phyloP scores from a whole-genome alignment of 1,140 invertebrate species.

The Eupristina koningsbergeri region DNA sequence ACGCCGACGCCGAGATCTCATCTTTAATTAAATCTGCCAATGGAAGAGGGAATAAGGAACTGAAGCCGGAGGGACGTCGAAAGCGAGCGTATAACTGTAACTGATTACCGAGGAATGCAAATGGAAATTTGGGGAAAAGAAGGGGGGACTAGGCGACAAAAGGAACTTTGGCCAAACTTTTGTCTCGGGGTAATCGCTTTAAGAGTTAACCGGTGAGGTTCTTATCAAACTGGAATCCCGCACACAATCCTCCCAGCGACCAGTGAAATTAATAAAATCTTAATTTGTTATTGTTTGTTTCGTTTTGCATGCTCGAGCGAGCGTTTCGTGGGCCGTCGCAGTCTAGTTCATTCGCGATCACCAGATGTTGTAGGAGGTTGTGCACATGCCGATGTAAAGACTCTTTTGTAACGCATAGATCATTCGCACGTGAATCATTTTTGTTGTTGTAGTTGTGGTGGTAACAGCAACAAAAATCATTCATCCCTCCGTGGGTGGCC shows the following conservation, averaged over 20 bases:
- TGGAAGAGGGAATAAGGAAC: slow-evolving; percentile 40
- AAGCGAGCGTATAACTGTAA: slow-evolving; percentile 12
- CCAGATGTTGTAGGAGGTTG: neutral
- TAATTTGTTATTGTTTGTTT: neutral
- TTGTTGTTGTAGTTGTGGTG: too few relatives aligned
- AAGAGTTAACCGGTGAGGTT: neutral
- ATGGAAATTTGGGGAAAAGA: neutral
- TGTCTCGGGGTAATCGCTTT: neutral
- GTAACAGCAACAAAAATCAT: too few relatives aligned
- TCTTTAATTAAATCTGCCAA: slow-evolving; percentile 62
- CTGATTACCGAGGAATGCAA: slow-evolving; percentile 25
- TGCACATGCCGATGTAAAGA: neutral
- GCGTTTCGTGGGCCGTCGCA: neutral
- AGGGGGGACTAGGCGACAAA: neutral
- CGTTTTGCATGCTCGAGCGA: neutral
- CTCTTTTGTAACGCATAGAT: neutral
- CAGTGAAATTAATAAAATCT: neutral
- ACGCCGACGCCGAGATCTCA: slow-evolving; percentile 60
- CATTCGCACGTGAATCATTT: too few relatives aligned
- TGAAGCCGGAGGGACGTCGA: neutral
- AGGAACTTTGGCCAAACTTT: neutral
- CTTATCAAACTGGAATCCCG: neutral
- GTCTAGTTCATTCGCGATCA: neutral
- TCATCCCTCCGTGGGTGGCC: too few relatives aligned
- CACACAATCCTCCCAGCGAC: neutral